These are phyloP conservation scores for Trichoplusia ni DNA, from an alignment of 1,140 invertebrate genomes.

Conservation along the genomic window DNA sequence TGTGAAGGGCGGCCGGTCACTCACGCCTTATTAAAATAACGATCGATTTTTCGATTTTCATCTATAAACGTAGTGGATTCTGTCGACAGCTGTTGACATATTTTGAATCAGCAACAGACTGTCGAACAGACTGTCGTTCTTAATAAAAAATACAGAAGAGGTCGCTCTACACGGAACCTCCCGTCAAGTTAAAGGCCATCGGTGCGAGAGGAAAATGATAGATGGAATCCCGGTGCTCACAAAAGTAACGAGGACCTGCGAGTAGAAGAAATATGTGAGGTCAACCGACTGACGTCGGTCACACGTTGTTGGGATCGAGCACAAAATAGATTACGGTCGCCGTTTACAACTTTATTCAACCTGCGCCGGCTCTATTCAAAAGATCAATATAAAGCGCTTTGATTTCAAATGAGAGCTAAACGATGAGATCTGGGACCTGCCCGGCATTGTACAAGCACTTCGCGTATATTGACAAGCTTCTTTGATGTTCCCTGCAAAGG, in stretches of 20 bases:
- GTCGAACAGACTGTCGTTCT: conserved; percentile 20
- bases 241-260: conserved; percentile 55
- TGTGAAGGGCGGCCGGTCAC: background rate
- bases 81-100: conserved; percentile 15
- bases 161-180: conserved; percentile 43
- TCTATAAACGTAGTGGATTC: conserved; percentile 4
- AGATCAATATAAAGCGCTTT: conserved; percentile 58
- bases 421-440: conserved; percentile 21
- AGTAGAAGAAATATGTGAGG: conserved; percentile 58
- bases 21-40: conserved; percentile 7
- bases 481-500: conserved; percentile 36
- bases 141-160: conserved; percentile 18
- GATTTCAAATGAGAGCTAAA: conserved; percentile 47
- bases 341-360: conserved; percentile 63
- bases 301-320: conserved; percentile 50
- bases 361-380: conserved; percentile 46
- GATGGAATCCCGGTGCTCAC: conserved; percentile 55
- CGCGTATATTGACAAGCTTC: conserved; percentile 29
- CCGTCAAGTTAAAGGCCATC: conserved; percentile 50
- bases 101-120: conserved; percentile 27
- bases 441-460: conserved; percentile 18
- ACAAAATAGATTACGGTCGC: conserved; percentile 59
- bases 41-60: conserved; percentile 10
- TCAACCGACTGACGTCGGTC: conserved; percentile 56
- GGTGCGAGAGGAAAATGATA: conserved; percentile 56